Base-by-base conservation (phyloP, 2,113 vertebrate species). In the Tenrec ecaudatus region DNA sequence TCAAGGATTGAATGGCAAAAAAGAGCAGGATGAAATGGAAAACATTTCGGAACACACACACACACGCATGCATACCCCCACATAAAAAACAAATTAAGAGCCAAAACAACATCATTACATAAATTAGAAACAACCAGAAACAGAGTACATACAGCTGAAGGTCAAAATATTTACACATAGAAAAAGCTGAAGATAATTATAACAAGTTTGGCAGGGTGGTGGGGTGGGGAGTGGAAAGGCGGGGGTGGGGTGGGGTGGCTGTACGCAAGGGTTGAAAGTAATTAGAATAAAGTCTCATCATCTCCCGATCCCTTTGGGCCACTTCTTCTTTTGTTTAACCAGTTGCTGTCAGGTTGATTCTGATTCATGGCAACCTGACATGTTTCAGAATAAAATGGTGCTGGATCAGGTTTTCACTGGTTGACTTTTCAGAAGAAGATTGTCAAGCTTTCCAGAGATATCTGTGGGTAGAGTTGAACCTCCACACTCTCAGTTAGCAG, bases 91-190 rank as follows among this genome's bases (percentile, higher is more conserved):
- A 91, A 95, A 27, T 81, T 91, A 86, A 82, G 43, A 83, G 87
- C 69, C 78, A 78, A 92, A 93, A 85, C 68, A 93, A 85, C 68
- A 3, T 77, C 58, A 76, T 90, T 93, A 80, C 57, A 57, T 90
- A 93, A 95, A 94, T 92, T 73, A 83, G 23, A 78, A 92, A 77
- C 73, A 88, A 86, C 31, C 66, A 86, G 87, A 73, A 89, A n/a
- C 43, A 91, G 25, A 94, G 87, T 86, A 36, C 10, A 36, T 76
- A 82, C 68, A 91, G 81, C 78, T 88, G 90, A 95, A 91, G 78
- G 57, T 89, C 71, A 69, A 36, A 64, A 47, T 6, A 47, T 47
- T 94, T 92, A 90, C 79, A 27, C 5, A 88, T 79, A 73, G 16
- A 25, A 90, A 92, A 93, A 25, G 27, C 76, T 84, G 53, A 91